Conservation (phyloP, 2,888 invertebrate species). For the Nymphalis urticae region DNA sequence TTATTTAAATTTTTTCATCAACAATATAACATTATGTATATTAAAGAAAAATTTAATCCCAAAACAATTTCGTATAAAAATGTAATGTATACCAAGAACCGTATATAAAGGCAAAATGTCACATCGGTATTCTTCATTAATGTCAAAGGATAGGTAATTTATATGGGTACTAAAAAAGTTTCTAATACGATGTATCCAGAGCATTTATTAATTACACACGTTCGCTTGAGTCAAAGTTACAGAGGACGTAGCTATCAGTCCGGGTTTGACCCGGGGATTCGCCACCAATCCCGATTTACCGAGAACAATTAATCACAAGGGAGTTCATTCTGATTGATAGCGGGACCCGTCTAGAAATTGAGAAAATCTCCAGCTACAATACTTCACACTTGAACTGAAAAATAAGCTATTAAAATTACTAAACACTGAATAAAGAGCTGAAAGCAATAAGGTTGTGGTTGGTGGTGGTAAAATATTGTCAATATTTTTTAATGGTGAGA, state of each 20-base stretch:
- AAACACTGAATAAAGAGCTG: not conserved
- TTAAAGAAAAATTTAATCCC: too few species aligned
- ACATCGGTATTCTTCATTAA: not conserved
- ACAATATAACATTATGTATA: too few species aligned
- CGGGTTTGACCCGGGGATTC: slow-evolving; percentile 20
- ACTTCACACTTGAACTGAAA: slow-evolving; percentile 14
- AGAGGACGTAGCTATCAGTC: slow-evolving; percentile 27
- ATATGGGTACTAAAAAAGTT: slow-evolving; percentile 12
- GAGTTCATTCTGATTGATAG: slow-evolving; percentile 28
- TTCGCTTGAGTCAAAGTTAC: slow-evolving; percentile 25
- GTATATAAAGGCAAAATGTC: not conserved
- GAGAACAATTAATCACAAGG: slow-evolving; percentile 30
- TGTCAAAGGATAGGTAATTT: slow-evolving; percentile 1
- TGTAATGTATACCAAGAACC: too few species aligned
- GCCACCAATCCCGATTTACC: slow-evolving; percentile 20
- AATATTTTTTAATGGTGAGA: too few species aligned
- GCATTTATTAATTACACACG: slow-evolving; percentile 27
- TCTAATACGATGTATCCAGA: slow-evolving; percentile 1
- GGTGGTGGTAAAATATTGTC: too few species aligned
- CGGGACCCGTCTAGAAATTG: slow-evolving; percentile 16
- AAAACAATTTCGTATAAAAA: too few species aligned
- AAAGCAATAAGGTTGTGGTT: not conserved
- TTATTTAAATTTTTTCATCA: too few species aligned
- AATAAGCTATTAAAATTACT: slow-evolving; percentile 4
- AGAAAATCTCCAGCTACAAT: slow-evolving; percentile 17